Conservation (phyloP, 2,888 invertebrate species). For the Drosophila glabriapex region DNA sequence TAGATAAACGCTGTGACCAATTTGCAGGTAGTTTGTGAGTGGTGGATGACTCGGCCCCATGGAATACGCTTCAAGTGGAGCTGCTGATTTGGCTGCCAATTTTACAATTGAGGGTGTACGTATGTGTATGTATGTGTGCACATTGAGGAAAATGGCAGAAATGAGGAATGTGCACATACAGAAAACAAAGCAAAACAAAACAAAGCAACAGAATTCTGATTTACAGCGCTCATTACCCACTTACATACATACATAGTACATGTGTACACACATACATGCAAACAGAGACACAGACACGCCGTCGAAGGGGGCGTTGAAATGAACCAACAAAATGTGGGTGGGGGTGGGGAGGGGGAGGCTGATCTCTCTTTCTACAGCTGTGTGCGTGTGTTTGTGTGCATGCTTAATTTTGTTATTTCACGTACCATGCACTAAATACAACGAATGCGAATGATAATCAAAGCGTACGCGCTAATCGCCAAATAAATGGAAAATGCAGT, state of each 20-base stretch:
- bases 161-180: constrained; percentile 59
- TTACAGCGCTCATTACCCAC: constrained; percentile 65
- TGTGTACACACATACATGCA: neutral
- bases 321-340: constrained; percentile 39
- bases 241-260: constrained; percentile 6
- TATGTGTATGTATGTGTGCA: constrained; percentile 18
- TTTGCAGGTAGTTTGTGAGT: constrained; percentile 27
- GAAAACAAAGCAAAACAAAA: constrained; percentile 45
- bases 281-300: constrained; percentile 17
- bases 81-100: constrained; percentile 12
- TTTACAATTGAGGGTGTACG: constrained; percentile 19
- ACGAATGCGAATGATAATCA: constrained; percentile 58
- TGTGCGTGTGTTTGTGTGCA: constrained; percentile 3
- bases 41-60: constrained; percentile 23
- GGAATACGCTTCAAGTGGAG: constrained; percentile 13
- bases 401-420: constrained; percentile 53
- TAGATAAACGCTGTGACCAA: constrained; percentile 45
- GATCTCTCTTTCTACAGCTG: constrained; percentile 42
- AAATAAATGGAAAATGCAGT: constrained; percentile 57
- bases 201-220: constrained; percentile 64
- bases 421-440: constrained; percentile 57
- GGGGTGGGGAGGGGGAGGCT: constrained; percentile 18
- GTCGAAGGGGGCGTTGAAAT: constrained; percentile 51
- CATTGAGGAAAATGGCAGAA: constrained; percentile 44
- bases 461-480: constrained; percentile 52